Evolutionary conservation across 2,113 vertebrate species (phyloP), one percentile per base, ranked within the genome.

Genomic region (Labeo catla): DNA sequence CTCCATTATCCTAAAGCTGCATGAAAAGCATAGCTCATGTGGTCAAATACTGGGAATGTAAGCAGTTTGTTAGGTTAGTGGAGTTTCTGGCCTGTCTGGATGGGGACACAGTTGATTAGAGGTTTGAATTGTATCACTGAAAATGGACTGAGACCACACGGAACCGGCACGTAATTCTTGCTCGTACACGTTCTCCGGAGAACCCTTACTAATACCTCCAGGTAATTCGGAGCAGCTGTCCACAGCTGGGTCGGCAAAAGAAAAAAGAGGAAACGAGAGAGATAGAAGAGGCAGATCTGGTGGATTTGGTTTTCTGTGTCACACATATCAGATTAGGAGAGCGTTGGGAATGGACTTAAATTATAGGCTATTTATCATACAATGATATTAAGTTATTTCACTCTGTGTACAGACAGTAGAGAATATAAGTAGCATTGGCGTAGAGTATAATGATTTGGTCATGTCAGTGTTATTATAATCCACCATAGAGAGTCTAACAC

Each of bases 151-250:
- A 45, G 87, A 90, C 88, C 87, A 91, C 90, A 89, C 85, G 23
- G 72, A 86, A 63, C 66, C 76, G 43, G 63, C 72, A 85, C 76
- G 81, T 83, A 89, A 73, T 79, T 68, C 68, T 73, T 74, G 70
- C 76, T 82, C 66, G 76, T 66, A 61, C 76, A 11, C 9, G 49
- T 86, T 82, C 91, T 89, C 91, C 5, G 39, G 88, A 85, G 88
- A 88, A 39, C 50, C 36, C 76, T 83, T 83, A 78, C 68, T 84
- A 87, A 81, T 86, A 85, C 89, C 52, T 45, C 72, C 61, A 86
- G 84, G 83, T 91, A 91, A 93, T 90, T 86, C 50, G 74, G 77
- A 90, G 59, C 91, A 93, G 86, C 87, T 91, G 88, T 83, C 81
- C 77, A 70, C 21, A 84, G 52, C 73, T 57, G 59, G 72, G 63